Percentiles rank a stretch among this genome's conserved stretches.
These are phyloP conservation scores for Watsonalla binaria DNA, from an alignment of 2,888 invertebrate genomes.

Conservation along the genomic window DNA sequence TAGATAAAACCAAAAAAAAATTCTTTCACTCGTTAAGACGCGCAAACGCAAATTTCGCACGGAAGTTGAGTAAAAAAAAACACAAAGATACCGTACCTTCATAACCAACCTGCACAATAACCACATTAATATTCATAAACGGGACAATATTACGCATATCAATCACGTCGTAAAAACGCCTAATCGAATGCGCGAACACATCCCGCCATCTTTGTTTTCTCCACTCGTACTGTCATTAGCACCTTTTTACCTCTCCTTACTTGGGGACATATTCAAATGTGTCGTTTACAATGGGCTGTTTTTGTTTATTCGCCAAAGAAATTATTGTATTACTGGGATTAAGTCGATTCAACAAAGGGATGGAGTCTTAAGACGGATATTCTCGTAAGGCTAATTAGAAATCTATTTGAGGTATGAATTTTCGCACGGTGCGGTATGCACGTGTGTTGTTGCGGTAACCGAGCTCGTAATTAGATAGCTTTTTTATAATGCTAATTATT, in stretches of 20 bases:
- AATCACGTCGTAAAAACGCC: conserved; percentile 59
- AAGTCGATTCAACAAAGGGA: conserved; percentile 36
- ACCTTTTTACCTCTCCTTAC: conserved; percentile 47
- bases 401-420: conserved; percentile 49
- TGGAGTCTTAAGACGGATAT: conserved; percentile 23
- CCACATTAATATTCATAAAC: conserved; percentile 67
- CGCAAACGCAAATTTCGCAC: conserved; percentile 54
- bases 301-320: conserved; percentile 68
- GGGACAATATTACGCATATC: conserved; percentile 71
- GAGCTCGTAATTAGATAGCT: conserved; percentile 51
- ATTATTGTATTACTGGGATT: conserved; percentile 40
- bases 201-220: conserved; percentile 59
- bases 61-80: conserved; percentile 44
- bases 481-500: conserved; percentile 29
- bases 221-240: conserved; percentile 65
- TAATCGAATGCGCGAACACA: conserved; percentile 70
- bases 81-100: conserved; percentile 36
- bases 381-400: conserved; percentile 53
- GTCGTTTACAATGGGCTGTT: conserved; percentile 55
- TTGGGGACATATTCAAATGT: conserved; percentile 56
- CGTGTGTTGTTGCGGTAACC: conserved; percentile 44
- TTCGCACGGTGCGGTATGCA: conserved; percentile 57
- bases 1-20: conserved; percentile 1
- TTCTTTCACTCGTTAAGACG: conserved; percentile 24
- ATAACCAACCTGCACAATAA: conserved; percentile 56